phyloP scores from a whole-genome alignment of 2,888 invertebrate genomes.

The Agrotis clavis region DNA sequence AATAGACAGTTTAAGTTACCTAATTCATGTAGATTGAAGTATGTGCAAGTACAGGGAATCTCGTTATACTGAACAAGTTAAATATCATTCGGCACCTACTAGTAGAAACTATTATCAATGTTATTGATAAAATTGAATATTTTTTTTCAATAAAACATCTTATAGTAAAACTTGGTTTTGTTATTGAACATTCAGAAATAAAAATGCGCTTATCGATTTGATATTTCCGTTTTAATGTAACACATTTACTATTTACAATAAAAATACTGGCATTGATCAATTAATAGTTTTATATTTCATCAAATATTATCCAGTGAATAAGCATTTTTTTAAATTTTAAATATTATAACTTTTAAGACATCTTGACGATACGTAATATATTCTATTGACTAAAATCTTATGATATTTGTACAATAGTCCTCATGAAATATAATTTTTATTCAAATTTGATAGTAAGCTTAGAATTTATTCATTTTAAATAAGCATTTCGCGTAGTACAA shows the following conservation, averaged over 20 bases:
- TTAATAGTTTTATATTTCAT: constrained; percentile 76
- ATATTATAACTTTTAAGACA: constrained; percentile 56
- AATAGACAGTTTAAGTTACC: constrained; percentile 70
- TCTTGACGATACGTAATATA: constrained; percentile 61
- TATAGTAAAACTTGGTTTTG: constrained; percentile 68
- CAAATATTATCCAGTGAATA: constrained; percentile 67
- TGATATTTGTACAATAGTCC: constrained; percentile 80
- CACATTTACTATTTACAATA: constrained; percentile 89
- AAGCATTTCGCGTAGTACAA: constrained; percentile 68
- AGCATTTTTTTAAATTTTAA: constrained; percentile 57
- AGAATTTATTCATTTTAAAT: constrained; percentile 62
- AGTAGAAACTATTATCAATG: constrained; percentile 82
- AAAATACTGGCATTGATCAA: constrained; percentile 90
- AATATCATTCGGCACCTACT: constrained; percentile 79
- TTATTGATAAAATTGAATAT: constrained; percentile 84
- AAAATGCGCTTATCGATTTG: constrained; percentile 76
- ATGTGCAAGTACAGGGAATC: constrained; percentile 87
- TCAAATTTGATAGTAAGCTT: constrained; percentile 63
- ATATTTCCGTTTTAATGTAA: constrained; percentile 86
- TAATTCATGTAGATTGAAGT: constrained; percentile 73
- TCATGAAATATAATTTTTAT: constrained; percentile 65
- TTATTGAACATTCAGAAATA: constrained; percentile 67
- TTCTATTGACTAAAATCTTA: constrained; percentile 76
- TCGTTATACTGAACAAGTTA: constrained; percentile 82
- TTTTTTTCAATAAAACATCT: constrained; percentile 89